These are phyloP conservation scores for Cheilosia impressa DNA, from an alignment of 2,888 invertebrate genomes.

Conservation along the genomic window DNA sequence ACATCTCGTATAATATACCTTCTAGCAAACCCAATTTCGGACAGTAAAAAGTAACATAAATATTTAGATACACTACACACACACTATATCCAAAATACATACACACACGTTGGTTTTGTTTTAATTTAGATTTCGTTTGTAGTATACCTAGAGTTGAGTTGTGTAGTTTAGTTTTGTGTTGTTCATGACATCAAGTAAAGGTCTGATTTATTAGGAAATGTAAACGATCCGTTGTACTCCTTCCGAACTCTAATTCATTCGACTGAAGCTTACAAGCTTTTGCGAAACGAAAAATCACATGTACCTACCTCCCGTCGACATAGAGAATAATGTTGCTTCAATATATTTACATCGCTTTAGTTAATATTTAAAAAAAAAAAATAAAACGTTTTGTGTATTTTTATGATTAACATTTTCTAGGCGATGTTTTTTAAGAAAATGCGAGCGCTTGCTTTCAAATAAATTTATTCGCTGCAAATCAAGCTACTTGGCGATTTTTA, in stretches of 20 bases:
- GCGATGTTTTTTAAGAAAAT: too few relatives aligned
- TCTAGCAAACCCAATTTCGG: constrained; percentile 21
- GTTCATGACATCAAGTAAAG: constrained; percentile 49
- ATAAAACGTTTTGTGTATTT: too few relatives aligned
- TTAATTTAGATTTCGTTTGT: constrained; percentile 13
- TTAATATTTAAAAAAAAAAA: neutral
- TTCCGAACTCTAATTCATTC: constrained; percentile 76
- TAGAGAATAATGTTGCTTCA: constrained; percentile 8
- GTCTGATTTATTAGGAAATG: constrained; percentile 22
- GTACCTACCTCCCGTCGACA: constrained; percentile 3
- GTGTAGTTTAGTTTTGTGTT: constrained; percentile 33
- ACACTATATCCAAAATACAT: constrained; percentile 38
- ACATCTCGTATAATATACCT: constrained; percentile 37
- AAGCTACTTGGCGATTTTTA: too few relatives aligned
- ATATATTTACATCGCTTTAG: constrained; percentile 30
- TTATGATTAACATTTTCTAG: too few relatives aligned
- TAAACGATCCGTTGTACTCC: constrained; percentile 45
- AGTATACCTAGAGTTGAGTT: constrained; percentile 32
- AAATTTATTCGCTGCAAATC: too few relatives aligned
- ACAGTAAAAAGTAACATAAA: constrained; percentile 21
- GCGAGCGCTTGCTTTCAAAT: too few relatives aligned
- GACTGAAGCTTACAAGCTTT: constrained; percentile 57
- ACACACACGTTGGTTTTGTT: constrained; percentile 38
- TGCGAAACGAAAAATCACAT: constrained; percentile 21
- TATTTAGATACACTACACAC: constrained; percentile 29